Evolutionary conservation across 2,888 invertebrate genomes (phyloP).

Genomic region (Hedychridium roseum): DNA sequence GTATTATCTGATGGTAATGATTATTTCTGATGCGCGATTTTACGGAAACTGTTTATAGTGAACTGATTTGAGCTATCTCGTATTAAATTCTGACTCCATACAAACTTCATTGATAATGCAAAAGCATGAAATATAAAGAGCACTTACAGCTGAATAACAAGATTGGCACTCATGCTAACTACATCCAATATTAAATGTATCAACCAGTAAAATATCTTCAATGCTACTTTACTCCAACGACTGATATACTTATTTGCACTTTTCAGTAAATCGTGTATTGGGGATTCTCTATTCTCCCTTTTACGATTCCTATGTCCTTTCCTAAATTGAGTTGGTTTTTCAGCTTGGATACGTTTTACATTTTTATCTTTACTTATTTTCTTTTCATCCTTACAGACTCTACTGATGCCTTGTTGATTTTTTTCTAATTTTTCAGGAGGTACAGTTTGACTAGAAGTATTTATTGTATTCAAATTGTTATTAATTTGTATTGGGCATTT

Average conservation of each 20-base stretch:
- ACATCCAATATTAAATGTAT: constrained; percentile 82
- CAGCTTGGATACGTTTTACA: constrained; percentile 63
- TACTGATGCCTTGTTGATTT: constrained; percentile 65
- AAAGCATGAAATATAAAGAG: constrained; percentile 6
- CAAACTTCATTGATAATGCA: constrained; percentile 4
- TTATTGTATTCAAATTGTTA: constrained; percentile 53
- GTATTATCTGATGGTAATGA: not conserved
- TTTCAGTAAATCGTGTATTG: constrained; percentile 54
- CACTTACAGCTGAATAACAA: constrained; percentile 77
- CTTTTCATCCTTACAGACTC: constrained; percentile 65
- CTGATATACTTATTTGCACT: constrained; percentile 66
- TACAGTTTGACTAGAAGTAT: constrained; percentile 50
- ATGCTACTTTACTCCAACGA: constrained; percentile 67
- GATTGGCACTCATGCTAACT: constrained; percentile 78
- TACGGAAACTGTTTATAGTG: not conserved
- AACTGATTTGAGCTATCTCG: not conserved
- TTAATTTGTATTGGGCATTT: constrained; percentile 55
- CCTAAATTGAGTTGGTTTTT: constrained; percentile 63
- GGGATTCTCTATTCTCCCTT: constrained; percentile 62
- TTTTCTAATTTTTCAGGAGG: constrained; percentile 55
- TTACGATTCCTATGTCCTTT: constrained; percentile 67
- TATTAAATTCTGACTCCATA: constrained; percentile 10
- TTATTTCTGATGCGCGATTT: not conserved
- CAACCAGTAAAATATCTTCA: constrained; percentile 77
- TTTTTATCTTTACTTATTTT: constrained; percentile 64